Evolutionary conservation across 1,140 invertebrate species (phyloP).

Genomic region (Steinernema feltiae): DNA sequence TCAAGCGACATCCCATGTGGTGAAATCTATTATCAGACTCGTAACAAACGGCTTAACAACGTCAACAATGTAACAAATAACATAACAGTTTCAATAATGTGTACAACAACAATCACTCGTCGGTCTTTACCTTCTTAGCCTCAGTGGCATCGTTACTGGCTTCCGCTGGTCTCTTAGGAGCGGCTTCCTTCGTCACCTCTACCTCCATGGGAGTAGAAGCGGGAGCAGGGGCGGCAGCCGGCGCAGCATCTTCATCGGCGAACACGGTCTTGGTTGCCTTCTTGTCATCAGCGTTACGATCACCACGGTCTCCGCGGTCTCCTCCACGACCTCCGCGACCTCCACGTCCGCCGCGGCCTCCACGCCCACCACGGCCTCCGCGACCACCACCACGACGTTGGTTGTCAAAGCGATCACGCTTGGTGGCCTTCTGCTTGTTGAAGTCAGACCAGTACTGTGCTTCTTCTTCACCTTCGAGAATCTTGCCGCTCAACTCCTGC

Average conservation of each 20-base stretch:
- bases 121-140: constrained; percentile 22
- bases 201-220: too few relatives aligned
- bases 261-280: not conserved
- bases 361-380: constrained; percentile 31
- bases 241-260: constrained; percentile 11
- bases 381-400: too few relatives aligned
- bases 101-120: not conserved
- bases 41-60: too few relatives aligned
- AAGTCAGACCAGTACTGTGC: constrained; percentile 56
- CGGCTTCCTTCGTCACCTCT: too few relatives aligned
- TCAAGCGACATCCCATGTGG: too few relatives aligned
- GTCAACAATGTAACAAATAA: not conserved
- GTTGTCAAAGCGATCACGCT: constrained; percentile 24
- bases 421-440: constrained; percentile 35
- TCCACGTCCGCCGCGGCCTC: constrained; percentile 30
- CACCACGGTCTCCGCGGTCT: not conserved
- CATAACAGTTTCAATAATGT: not conserved
- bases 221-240: too few relatives aligned
- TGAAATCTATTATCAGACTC: too few relatives aligned
- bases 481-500: constrained; percentile 66
- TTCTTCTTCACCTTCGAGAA: constrained; percentile 71
- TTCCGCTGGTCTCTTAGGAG: not conserved
- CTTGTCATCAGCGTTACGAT: constrained; percentile 13
- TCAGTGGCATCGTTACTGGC: not conserved
- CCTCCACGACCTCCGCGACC: constrained; percentile 22